Evolutionary conservation across 2,797 vertebrate genomes (phyloP).

Genomic region (Peromyscus aztecus): DNA sequence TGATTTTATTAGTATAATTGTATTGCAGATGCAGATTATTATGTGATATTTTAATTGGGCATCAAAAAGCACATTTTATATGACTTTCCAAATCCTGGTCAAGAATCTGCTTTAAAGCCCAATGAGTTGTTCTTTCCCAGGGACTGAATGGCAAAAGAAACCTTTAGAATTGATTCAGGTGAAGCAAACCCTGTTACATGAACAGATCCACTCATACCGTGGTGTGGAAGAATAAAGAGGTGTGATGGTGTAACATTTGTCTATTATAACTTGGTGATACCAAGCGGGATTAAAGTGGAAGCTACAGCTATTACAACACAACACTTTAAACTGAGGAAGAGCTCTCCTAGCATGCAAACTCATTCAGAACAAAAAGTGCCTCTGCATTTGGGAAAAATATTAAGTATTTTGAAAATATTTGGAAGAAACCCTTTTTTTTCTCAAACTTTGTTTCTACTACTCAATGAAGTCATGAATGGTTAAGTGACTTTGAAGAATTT

Average conservation of each 20-base stretch:
- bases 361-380: not conserved
- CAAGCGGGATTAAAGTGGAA: not conserved
- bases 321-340: not conserved
- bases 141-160: not conserved
- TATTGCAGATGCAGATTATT: not conserved
- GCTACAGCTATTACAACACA: not conserved
- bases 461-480: not conserved
- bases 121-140: not conserved
- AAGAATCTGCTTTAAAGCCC: not conserved
- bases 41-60: not conserved
- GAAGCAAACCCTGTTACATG: not conserved
- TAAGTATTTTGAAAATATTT: not conserved
- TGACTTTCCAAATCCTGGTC: conserved; percentile 17
- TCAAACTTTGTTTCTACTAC: not conserved
- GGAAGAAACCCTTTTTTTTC: not conserved
- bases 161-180: not conserved
- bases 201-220: not conserved
- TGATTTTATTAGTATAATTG: conserved; percentile 51
- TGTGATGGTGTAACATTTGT: not conserved
- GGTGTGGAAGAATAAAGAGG: not conserved
- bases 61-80: not conserved
- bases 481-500: not conserved
- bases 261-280: not conserved
- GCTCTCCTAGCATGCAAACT: not conserved
- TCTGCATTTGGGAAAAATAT: not conserved